Evolutionary conservation across 2,797 vertebrate genomes (phyloP).

Genomic region (Diplodus sargus): DNA sequence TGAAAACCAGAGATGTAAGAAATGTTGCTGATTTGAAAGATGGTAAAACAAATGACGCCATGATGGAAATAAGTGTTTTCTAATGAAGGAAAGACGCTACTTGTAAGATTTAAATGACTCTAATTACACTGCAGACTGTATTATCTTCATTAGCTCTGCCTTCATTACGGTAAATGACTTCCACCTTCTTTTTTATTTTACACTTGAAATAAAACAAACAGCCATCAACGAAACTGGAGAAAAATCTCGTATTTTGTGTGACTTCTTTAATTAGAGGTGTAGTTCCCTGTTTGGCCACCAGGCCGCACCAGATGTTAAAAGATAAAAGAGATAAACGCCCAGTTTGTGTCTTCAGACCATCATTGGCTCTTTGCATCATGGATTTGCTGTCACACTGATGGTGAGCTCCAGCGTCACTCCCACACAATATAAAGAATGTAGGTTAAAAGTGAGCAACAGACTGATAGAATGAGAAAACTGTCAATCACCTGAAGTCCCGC

Average conservation of each 20-base stretch:
- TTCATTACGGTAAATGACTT: not conserved
- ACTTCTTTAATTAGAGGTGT: not conserved
- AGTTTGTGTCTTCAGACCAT: not conserved
- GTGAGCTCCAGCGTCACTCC: not conserved
- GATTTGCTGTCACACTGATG: not conserved
- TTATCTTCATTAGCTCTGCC: not conserved
- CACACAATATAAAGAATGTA: no score
- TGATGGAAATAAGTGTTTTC: not conserved
- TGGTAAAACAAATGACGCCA: not conserved
- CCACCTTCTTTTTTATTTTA: not conserved
- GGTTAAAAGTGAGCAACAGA: not conserved
- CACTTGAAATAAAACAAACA: constrained; percentile 30
- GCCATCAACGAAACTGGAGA: not conserved
- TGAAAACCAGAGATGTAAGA: not conserved
- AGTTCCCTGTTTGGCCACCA: constrained; percentile 23
- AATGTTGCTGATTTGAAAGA: no score
- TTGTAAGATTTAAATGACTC: not conserved
- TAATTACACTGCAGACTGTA: not conserved
- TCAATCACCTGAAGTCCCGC: not conserved
- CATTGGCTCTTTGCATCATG: not conserved
- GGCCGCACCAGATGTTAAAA: not conserved
- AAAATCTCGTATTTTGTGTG: not conserved
- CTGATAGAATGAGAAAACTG: not conserved
- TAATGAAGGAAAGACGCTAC: not conserved
- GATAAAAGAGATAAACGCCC: not conserved